phyloP scores from a whole-genome alignment of 1,140 invertebrate genomes.

The Caenorhabditis briggsae region DNA sequence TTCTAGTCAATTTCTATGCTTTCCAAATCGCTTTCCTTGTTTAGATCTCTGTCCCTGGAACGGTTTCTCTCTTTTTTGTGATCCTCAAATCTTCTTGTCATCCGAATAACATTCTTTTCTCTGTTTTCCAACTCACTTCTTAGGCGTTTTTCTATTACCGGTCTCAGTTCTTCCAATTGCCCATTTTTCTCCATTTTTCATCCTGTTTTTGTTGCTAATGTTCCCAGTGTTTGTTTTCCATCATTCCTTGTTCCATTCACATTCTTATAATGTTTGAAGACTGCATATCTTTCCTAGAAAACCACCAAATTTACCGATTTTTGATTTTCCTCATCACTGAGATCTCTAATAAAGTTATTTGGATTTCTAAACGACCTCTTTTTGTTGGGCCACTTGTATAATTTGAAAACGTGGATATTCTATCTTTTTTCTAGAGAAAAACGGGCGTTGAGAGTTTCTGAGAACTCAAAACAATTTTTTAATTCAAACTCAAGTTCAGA shows the following conservation, averaged over 20 bases:
- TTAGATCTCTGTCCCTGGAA: constrained; percentile 33
- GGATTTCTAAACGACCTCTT: too few relatives aligned
- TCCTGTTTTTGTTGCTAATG: not conserved
- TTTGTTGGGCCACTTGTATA: too few relatives aligned
- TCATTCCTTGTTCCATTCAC: not conserved
- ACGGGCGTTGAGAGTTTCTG: too few relatives aligned
- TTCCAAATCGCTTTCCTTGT: not conserved
- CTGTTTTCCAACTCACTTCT: not conserved
- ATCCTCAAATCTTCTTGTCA: constrained; percentile 39
- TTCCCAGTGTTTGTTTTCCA: not conserved
- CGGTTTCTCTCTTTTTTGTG: not conserved
- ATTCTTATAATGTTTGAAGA: too few relatives aligned
- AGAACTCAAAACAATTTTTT: too few relatives aligned
- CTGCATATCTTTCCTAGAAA: too few relatives aligned
- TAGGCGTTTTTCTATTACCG: not conserved
- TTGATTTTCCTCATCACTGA: too few relatives aligned
- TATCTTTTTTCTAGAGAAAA: too few relatives aligned
- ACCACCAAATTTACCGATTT: too few relatives aligned
- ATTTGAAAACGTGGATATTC: too few relatives aligned
- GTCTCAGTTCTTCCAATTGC: not conserved
- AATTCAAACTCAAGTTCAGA: too few relatives aligned
- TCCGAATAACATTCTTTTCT: not conserved
- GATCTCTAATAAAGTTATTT: too few relatives aligned
- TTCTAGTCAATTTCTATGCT: not conserved
- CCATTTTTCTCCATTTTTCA: not conserved